Conservation (phyloP, 2,113 vertebrate species). For the Sinosuthora webbiana region DNA sequence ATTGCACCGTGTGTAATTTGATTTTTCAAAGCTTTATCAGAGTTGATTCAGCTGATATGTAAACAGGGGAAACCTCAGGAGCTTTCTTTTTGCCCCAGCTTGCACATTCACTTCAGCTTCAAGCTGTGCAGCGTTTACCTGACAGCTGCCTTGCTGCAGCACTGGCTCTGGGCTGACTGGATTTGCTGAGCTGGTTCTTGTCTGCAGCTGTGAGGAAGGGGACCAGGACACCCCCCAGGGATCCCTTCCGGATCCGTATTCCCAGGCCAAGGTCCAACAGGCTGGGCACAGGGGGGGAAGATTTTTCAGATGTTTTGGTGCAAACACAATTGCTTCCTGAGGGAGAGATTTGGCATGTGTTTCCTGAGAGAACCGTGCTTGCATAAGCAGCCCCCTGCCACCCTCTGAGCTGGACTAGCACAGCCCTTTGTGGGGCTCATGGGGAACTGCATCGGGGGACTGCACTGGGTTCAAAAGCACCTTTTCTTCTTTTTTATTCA, state of each 20-base stretch:
- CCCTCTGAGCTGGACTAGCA: neutral
- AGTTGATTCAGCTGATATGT: neutral
- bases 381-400: slow-evolving; percentile 40
- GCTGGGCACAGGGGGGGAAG: neutral
- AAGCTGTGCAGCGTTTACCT: neutral
- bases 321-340: slow-evolving; percentile 8
- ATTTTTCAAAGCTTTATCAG: neutral
- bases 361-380: neutral
- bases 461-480: neutral
- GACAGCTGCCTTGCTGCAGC: neutral
- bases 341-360: slow-evolving; percentile 13
- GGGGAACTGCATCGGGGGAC: neutral
- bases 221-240: neutral
- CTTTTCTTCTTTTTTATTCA: neutral
- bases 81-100: neutral
- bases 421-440: neutral
- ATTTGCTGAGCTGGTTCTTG: neutral
- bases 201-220: neutral
- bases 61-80: neutral
- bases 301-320: slow-evolving; percentile 53
- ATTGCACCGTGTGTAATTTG: neutral
- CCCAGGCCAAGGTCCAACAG: neutral
- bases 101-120: neutral
- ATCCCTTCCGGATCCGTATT: neutral
- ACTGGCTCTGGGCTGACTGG: fast-evolving